Evolutionary conservation across 2,113 vertebrate species (phyloP).

Genomic region (Myiagra hebetior): DNA sequence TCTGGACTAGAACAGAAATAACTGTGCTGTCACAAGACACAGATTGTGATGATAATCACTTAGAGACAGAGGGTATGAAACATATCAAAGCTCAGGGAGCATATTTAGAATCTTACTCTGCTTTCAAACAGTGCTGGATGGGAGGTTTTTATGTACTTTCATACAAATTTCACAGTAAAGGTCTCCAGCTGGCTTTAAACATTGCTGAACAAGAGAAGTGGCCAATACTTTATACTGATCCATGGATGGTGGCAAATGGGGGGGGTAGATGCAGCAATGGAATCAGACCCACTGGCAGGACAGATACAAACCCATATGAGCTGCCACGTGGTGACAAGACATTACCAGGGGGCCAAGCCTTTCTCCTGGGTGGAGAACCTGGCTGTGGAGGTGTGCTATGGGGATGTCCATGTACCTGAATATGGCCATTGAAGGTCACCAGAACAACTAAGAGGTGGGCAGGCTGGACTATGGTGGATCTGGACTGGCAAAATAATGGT

Average conservation of each 20-base stretch:
- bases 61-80: not conserved
- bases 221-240: not conserved
- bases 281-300: not conserved
- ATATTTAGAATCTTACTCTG: not conserved
- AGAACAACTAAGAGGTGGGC: not conserved
- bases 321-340: not conserved
- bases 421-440: too few relatives aligned
- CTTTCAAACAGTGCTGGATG: not conserved
- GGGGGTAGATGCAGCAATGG: not conserved
- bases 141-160: not conserved
- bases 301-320: not conserved
- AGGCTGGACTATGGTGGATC: not conserved
- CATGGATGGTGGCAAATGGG: not conserved
- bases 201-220: not conserved
- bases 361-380: not conserved
- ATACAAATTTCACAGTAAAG: not conserved
- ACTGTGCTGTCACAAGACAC: not conserved
- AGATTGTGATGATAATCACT: not conserved
- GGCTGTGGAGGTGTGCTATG: not conserved
- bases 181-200: not conserved
- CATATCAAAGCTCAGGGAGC: not conserved
- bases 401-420: not conserved
- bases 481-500: not conserved
- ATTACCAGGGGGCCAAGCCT: accelerated
- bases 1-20: not conserved